phyloP scores from a whole-genome alignment of 1,140 invertebrate genomes.

The Scaptodrosophila lebanonensis region DNA sequence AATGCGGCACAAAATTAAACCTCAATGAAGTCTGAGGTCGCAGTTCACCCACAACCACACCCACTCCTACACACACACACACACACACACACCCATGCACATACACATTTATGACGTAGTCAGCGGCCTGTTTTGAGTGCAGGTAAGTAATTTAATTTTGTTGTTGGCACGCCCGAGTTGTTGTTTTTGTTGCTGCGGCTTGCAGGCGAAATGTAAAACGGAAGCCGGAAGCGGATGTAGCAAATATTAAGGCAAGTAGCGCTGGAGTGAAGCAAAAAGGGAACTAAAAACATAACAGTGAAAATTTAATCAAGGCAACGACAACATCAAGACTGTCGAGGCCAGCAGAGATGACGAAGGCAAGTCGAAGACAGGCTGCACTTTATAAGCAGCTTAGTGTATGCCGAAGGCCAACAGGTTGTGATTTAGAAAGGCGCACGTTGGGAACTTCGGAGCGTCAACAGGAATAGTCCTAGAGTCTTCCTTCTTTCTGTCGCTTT shows the following conservation, averaged over 20 bases:
- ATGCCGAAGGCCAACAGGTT: slow-evolving; percentile 45
- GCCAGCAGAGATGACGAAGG: too few species aligned
- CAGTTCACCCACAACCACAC: too few species aligned
- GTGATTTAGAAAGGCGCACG: too few species aligned
- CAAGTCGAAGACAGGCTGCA: slow-evolving; percentile 61
- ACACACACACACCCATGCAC: too few species aligned
- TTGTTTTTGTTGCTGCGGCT: slow-evolving; percentile 11
- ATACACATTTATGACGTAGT: too few species aligned
- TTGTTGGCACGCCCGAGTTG: slow-evolving; percentile 1
- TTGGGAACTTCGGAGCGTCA: slow-evolving; percentile 14
- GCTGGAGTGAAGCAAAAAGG: slow-evolving; percentile 35
- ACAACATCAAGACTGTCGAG: too few species aligned
- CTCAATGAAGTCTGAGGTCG: slow-evolving; percentile 50
- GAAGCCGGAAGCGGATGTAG: slow-evolving; percentile 72
- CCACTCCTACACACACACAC: too few species aligned
- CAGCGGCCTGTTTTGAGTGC: slow-evolving; percentile 49
- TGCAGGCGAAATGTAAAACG: slow-evolving; percentile 55
- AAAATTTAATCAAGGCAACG: slow-evolving; percentile 73
- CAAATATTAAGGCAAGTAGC: slow-evolving; percentile 55
- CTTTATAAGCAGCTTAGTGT: slow-evolving; percentile 61
- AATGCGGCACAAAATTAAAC: slow-evolving; percentile 64
- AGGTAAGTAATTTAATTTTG: slow-evolving; percentile 60
- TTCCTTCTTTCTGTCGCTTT: slow-evolving; percentile 22
- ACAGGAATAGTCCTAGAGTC: neutral
- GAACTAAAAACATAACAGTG: slow-evolving; percentile 62